Evolutionary conservation across 2,888 invertebrate genomes (phyloP).

Genomic region (Papilio gigon): DNA sequence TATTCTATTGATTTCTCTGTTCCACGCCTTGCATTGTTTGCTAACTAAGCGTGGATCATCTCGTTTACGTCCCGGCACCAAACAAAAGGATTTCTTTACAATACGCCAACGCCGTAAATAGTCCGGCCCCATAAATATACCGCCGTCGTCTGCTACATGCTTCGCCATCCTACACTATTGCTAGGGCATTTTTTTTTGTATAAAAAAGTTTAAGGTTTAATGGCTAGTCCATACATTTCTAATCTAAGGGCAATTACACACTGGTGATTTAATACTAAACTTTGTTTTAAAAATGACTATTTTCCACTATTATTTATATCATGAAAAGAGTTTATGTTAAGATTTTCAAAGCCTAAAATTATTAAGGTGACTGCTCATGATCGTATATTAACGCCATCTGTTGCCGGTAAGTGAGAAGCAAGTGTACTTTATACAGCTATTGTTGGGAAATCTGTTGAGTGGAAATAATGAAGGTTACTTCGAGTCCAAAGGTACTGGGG

Average conservation of each 20-base stretch:
- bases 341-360: no score
- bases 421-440: slow-evolving; percentile 33
- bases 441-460: slow-evolving; percentile 35
- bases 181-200: slow-evolving; percentile 7
- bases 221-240: background rate
- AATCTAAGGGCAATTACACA: background rate
- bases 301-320: no score
- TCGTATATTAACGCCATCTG: slow-evolving; percentile 40
- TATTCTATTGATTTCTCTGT: slow-evolving; percentile 43
- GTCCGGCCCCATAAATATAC: slow-evolving; percentile 35
- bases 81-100: slow-evolving; percentile 51
- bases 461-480: slow-evolving; percentile 21
- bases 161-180: slow-evolving; percentile 9
- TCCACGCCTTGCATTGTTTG: slow-evolving; percentile 45
- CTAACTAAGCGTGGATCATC: slow-evolving; percentile 56
- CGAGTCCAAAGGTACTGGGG: slow-evolving; percentile 9
- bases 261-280: background rate
- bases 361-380: no score
- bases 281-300: no score
- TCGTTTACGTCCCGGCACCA: slow-evolving; percentile 50
- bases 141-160: slow-evolving; percentile 26
- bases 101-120: slow-evolving; percentile 41
- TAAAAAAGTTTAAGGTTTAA: background rate
- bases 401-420: slow-evolving; percentile 30
- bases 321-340: no score